Evolutionary conservation across 2,888 invertebrate genomes (phyloP), one percentile per base, ranked within the genome.

Genomic region (Cyclophora albipunctata): DNA sequence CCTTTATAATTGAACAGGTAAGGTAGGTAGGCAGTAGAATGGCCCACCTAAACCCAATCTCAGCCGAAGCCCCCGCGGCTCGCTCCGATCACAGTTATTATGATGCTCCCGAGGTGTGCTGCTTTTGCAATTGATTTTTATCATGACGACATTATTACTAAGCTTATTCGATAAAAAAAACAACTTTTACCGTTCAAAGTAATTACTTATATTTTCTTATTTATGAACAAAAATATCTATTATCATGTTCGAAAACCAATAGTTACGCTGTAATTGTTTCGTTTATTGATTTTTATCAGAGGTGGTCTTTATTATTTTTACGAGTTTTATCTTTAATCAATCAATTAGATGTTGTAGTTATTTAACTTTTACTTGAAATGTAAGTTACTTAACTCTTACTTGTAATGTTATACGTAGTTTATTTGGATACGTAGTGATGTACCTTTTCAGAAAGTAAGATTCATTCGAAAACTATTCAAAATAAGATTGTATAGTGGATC

Each of bases 91-190:
- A 75, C 84, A 76, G 67, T 83, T 79, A 86, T 86, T 84, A 81
- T 63, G 63, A 54, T 65, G 82, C 81, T 81, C 67, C 83, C 69
- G 79, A 77, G 73, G 72, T 73, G 65, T 70, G 66, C 71, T 56
- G 71, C 73, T 71, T 69, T 71, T 72, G 73, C 74, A 75, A 81
- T 81, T 79, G 84, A 84, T 84, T 83, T 75, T 79, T 84, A 84
- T 84, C 84, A 69, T 75, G 78, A 84, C 79, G 78, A 82, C 76
- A 81, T 84, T 79, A 84, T 83, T 78, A 79, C 71, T 65, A 68
- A 71, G 67, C 69, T 68, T 55, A 55, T 59, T 54, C 58, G 63
- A 72, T 71, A 73, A 73, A 74, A 75, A 71, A 63, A 43, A 5
- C 64, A 69, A 54, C 67, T 67, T 71, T 74, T 71, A 67, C 56